These are phyloP conservation scores for Bembecia ichneumoniformis DNA, from an alignment of 2,888 invertebrate genomes.

Conservation along the genomic window DNA sequence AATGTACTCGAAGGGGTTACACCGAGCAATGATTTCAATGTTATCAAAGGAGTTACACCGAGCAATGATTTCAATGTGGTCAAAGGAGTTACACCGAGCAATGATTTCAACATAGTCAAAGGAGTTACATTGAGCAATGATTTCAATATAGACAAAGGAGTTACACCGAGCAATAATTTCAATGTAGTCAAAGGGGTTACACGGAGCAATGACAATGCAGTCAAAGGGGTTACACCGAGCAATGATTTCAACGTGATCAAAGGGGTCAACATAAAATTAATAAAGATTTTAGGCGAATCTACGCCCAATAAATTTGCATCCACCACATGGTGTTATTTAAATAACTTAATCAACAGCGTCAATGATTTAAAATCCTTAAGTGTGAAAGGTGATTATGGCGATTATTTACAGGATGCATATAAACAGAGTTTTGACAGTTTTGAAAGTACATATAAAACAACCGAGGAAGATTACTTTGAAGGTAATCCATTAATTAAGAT, in stretches of 20 bases:
- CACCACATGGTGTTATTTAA: too few species aligned
- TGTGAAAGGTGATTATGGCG: too few species aligned
- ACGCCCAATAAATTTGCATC: too few species aligned
- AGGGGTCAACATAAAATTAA: not conserved
- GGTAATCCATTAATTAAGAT: not conserved
- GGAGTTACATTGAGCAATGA: not conserved
- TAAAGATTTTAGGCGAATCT: not conserved
- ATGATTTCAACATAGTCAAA: too few species aligned
- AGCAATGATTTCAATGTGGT: too few species aligned
- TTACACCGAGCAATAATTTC: too few species aligned
- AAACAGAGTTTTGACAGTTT: too few species aligned
- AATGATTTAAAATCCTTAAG: too few species aligned
- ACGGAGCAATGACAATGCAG: not conserved
- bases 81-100: too few species aligned
- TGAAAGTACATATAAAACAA: not conserved
- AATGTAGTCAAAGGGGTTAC: not conserved
- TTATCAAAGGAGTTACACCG: not conserved
- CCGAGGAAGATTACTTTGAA: not conserved
- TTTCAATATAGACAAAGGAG: not conserved
- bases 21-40: not conserved
- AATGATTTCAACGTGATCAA: not conserved
- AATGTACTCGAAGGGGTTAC: not conserved
- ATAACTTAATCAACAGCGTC: too few species aligned
- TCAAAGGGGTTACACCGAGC: not conserved
- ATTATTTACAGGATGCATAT: too few species aligned